Conservation (phyloP, 92 coral and sea anemone genomes). For the Umimayanthus chanpuru region DNA sequence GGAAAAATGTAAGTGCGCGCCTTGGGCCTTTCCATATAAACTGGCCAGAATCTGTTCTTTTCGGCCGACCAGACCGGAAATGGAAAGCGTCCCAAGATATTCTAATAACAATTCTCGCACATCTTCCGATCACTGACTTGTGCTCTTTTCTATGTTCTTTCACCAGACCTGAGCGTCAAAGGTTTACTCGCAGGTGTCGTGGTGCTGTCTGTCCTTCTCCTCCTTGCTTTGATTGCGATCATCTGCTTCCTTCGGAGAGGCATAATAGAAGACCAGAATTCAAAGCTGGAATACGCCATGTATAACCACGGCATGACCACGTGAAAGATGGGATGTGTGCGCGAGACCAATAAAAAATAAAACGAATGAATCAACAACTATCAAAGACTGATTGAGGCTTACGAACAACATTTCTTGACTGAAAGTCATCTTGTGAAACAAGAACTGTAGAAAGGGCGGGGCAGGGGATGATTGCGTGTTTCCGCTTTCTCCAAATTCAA, state of each 20-base stretch:
- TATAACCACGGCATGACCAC: neutral
- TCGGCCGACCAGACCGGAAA: too few relatives aligned
- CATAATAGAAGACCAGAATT: neutral
- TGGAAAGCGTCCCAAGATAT: neutral
- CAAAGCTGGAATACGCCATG: conserved; percentile 6
- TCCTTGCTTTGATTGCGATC: neutral
- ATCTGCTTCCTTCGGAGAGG: neutral
- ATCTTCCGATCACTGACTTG: neutral
- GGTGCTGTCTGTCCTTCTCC: neutral
- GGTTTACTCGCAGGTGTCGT: conserved; percentile 10
- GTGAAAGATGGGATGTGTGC: neutral
- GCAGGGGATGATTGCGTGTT: too few relatives aligned
- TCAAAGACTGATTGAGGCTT: neutral
- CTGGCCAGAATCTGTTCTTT: too few relatives aligned
- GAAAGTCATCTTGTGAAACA: too few relatives aligned
- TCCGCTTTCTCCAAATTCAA: too few relatives aligned
- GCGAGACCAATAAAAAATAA: neutral
- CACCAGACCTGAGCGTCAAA: neutral
- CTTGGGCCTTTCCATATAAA: too few relatives aligned
- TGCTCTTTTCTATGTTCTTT: neutral
- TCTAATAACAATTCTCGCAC: neutral
- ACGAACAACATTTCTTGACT: neutral
- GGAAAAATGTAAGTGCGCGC: too few relatives aligned
- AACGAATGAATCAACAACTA: neutral
- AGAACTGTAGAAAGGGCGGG: too few relatives aligned